These are phyloP conservation scores for Pelusios castaneus DNA, from an alignment of 2,113 vertebrate species.

Conservation along the genomic window DNA sequence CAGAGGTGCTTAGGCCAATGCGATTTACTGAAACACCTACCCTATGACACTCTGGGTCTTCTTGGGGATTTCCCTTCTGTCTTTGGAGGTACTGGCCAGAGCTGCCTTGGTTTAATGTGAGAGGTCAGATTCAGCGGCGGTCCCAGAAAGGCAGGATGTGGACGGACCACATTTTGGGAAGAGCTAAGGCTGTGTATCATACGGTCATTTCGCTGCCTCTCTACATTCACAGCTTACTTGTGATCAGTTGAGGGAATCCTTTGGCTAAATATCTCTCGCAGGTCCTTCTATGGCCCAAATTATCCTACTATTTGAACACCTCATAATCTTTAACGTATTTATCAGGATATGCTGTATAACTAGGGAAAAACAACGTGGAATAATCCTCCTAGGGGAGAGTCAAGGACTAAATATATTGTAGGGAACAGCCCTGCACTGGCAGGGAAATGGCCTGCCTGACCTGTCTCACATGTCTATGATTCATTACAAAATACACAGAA, in stretches of 20 bases:
- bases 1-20: background rate
- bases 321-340: slow-evolving; percentile 17
- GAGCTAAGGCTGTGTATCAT: background rate
- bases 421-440: slow-evolving; percentile 41
- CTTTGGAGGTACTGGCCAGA: background rate
- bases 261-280: background rate
- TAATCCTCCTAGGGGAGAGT: slow-evolving; percentile 30
- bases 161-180: background rate
- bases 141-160: background rate
- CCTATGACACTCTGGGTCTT: fast-evolving
- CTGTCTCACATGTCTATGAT: slow-evolving; percentile 48
- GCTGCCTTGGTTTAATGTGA: background rate
- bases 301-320: background rate
- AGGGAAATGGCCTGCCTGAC: slow-evolving; percentile 53
- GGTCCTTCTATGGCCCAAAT: background rate
- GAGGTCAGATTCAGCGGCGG: background rate
- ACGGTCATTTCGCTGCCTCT: background rate
- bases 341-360: background rate
- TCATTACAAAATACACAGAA: slow-evolving; percentile 36
- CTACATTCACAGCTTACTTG: background rate
- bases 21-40: background rate
- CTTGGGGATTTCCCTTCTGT: background rate
- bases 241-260: background rate
- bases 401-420: slow-evolving; percentile 33
- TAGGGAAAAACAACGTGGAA: slow-evolving; percentile 40